These are phyloP conservation scores for Sebastes ruberrimus DNA, from an alignment of 2,797 vertebrate species.

Conservation along the genomic window DNA sequence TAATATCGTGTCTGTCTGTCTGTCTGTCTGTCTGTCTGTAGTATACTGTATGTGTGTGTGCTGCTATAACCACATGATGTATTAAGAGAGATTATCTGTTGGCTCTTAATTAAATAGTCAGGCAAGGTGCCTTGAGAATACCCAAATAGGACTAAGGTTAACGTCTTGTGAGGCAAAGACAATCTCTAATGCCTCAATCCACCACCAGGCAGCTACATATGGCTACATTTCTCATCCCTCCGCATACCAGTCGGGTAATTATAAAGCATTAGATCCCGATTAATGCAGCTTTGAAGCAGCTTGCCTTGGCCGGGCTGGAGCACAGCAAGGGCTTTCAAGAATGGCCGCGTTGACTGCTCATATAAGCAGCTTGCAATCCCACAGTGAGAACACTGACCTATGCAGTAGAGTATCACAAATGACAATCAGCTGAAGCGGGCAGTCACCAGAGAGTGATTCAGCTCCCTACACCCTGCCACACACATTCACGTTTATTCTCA, in stretches of 20 bases:
- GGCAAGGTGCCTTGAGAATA: conserved; percentile 39
- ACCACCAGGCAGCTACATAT: conserved; percentile 64
- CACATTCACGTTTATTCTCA: conserved; percentile 38
- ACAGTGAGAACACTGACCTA: background rate
- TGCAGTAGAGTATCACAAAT: conserved; percentile 35
- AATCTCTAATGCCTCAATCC: conserved; percentile 63
- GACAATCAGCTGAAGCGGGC: conserved; percentile 52
- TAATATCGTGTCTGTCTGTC: conserved; percentile 21
- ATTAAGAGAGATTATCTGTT: conserved; percentile 70
- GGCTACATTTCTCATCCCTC: conserved; percentile 58
- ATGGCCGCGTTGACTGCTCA: conserved; percentile 36
- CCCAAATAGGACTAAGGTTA: conserved; percentile 43
- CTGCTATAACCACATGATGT: conserved; percentile 52
- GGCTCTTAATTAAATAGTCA: conserved; percentile 75
- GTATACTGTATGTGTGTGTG: conserved; percentile 8
- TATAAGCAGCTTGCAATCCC: conserved; percentile 25
- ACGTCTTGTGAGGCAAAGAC: conserved; percentile 29
- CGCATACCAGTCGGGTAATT: conserved; percentile 59
- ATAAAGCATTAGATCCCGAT: conserved; percentile 65
- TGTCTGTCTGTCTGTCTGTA: conserved; percentile 8
- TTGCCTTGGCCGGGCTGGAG: conserved; percentile 36
- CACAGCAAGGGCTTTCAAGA: conserved; percentile 59
- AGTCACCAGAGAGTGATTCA: conserved; percentile 45
- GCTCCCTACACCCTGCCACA: conserved; percentile 12
- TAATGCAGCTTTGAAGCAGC: conserved; percentile 67